These are phyloP conservation scores for Prostheceraeus crozeri DNA, from an alignment of 2,888 invertebrate species.

Conservation along the genomic window DNA sequence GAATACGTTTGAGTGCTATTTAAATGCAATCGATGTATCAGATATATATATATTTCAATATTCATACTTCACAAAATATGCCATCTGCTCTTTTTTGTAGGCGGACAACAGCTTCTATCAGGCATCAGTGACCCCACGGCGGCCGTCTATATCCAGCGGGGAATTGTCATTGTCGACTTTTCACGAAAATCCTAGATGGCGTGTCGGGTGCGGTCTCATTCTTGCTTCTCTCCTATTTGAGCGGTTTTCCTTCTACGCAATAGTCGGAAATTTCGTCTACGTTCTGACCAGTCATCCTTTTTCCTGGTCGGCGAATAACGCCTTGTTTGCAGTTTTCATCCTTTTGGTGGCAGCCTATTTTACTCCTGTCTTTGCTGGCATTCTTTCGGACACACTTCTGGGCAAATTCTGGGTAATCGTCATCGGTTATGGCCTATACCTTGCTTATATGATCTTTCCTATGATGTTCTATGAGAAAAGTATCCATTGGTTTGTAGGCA, in stretches of 20 bases:
- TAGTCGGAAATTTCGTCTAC: slow-evolving; percentile 51
- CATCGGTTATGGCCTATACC: slow-evolving; percentile 55
- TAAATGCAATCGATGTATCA: too few species aligned
- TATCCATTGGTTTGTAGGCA: too few species aligned
- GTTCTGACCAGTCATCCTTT: slow-evolving; percentile 49
- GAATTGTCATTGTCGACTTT: too few species aligned
- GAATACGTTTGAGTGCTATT: too few species aligned
- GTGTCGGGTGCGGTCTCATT: slow-evolving; percentile 39
- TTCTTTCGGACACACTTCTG: slow-evolving; percentile 56
- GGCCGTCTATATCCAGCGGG: too few species aligned
- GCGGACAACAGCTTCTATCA: too few species aligned
- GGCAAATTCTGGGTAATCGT: slow-evolving; percentile 57
- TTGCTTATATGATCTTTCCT: slow-evolving; percentile 52
- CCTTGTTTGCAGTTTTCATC: slow-evolving; percentile 56
- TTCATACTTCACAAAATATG: too few species aligned
- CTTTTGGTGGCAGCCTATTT: slow-evolving; percentile 58
- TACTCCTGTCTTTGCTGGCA: slow-evolving; percentile 58
- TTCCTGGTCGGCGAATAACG: slow-evolving; percentile 57
- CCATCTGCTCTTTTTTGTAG: too few species aligned
- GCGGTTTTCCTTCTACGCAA: slow-evolving; percentile 47
- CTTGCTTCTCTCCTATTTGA: slow-evolving; percentile 46
- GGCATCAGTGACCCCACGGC: too few species aligned
- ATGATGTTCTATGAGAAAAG: slow-evolving; percentile 40
- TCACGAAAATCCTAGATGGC: too few species aligned
- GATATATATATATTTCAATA: too few species aligned